Conservation (phyloP, 2,888 invertebrate species). For the Maniola hyperantus region DNA sequence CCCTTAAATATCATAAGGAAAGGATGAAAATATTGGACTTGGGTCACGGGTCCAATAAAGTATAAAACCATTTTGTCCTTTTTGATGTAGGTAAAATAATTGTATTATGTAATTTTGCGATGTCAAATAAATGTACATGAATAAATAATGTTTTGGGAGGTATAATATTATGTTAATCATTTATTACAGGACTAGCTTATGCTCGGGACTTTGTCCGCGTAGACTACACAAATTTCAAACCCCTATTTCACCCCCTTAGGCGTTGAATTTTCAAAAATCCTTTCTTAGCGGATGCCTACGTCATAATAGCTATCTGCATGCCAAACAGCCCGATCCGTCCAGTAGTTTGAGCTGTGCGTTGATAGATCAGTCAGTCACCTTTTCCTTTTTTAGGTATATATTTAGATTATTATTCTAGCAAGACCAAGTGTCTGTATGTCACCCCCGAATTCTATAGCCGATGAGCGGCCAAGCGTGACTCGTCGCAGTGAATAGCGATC, state of each 20-base stretch:
- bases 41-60: constrained; percentile 1
- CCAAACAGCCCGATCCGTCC: no score
- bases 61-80: background rate
- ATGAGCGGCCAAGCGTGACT: constrained; percentile 36
- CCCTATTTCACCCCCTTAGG: no score
- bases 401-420: background rate
- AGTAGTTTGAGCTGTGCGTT: no score
- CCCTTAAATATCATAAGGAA: constrained; percentile 11
- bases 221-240: no score
- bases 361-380: no score
- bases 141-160: background rate
- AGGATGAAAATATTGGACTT: constrained; percentile 8
- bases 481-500: constrained; percentile 35
- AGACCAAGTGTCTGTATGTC: constrained; percentile 21
- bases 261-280: no score
- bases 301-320: no score
- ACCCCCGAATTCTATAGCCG: constrained; percentile 28
- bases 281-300: no score
- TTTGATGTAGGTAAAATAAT: constrained; percentile 1
- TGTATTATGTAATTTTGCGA: background rate
- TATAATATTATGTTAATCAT: background rate
- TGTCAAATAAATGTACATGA: background rate
- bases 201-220: no score
- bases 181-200: no score
- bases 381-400: no score